Percentiles rank a stretch among this genome's conserved stretches.
phyloP scores from a whole-genome alignment of 2,113 vertebrate species.

The Ictidomys tridecemlineatus region DNA sequence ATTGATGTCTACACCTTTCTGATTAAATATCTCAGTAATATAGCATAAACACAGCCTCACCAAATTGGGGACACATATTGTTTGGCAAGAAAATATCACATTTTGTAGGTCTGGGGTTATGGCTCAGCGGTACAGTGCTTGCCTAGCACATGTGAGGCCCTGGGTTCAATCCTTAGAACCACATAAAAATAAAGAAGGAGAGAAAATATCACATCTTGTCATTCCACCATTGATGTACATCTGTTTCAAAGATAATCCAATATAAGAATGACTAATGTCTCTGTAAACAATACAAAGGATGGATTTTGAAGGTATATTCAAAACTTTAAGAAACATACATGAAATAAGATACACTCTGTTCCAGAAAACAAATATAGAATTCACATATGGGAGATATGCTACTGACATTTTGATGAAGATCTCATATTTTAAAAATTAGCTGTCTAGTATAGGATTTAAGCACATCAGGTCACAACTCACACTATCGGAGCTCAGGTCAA shows the following conservation, averaged over 20 bases:
- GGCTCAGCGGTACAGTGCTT: too few species aligned
- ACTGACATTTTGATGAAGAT: neutral
- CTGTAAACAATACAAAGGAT: neutral
- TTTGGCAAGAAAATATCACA: neutral
- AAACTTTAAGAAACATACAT: neutral
- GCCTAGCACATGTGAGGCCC: too few species aligned
- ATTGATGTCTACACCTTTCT: neutral
- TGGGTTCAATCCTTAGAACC: too few species aligned
- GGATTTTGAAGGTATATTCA: neutral
- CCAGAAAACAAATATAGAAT: neutral
- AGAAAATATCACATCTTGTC: neutral
- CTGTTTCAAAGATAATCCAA: constrained; percentile 15
- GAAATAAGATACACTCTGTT: neutral
- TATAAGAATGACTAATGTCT: neutral
- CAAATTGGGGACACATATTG: neutral
- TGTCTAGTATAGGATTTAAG: neutral
- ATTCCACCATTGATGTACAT: neutral
- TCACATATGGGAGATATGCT: neutral
- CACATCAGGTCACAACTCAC: neutral
- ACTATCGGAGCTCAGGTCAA: neutral
- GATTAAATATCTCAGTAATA: neutral
- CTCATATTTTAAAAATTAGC: neutral
- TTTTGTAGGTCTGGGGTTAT: neutral
- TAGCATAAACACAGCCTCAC: neutral
- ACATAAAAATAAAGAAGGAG: too few species aligned